Evolutionary conservation across 2,113 vertebrate species (phyloP).

Genomic region (Albula goreensis): DNA sequence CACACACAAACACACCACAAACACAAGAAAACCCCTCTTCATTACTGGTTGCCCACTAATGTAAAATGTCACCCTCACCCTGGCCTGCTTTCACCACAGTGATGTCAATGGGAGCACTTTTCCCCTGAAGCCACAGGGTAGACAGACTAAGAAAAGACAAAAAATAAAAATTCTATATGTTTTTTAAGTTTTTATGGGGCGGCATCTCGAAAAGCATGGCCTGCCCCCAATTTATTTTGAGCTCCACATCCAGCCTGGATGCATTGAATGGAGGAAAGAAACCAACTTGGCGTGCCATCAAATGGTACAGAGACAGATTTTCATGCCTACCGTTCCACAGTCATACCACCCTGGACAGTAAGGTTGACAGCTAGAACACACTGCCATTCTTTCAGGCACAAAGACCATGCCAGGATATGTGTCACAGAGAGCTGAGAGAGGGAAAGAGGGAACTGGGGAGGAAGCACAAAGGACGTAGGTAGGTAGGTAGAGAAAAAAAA

Average conservation of each 20-base stretch:
- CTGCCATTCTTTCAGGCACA: neutral
- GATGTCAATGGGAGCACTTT: constrained; percentile 45
- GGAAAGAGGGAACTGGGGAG: neutral
- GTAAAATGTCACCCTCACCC: constrained; percentile 23
- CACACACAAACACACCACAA: neutral
- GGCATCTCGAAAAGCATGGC: neutral
- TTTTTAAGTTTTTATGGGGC: neutral
- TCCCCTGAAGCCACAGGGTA: neutral
- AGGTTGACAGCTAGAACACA: neutral
- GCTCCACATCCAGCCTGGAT: neutral
- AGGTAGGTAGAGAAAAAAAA: no score
- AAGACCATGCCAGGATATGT: neutral
- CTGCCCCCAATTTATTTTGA: neutral
- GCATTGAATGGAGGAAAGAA: neutral
- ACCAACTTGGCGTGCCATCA: neutral
- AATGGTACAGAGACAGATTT: neutral
- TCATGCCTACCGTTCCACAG: neutral
- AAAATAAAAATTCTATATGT: neutral
- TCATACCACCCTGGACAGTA: neutral
- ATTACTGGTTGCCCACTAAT: constrained; percentile 25
- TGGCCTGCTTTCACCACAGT: constrained; percentile 47
- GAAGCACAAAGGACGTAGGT: neutral
- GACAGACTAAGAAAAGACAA: constrained; percentile 25
- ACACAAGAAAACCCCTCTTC: neutral
- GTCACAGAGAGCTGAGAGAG: neutral